phyloP scores from a whole-genome alignment of 2,113 vertebrate genomes.

The Lepisosteus osseus region DNA sequence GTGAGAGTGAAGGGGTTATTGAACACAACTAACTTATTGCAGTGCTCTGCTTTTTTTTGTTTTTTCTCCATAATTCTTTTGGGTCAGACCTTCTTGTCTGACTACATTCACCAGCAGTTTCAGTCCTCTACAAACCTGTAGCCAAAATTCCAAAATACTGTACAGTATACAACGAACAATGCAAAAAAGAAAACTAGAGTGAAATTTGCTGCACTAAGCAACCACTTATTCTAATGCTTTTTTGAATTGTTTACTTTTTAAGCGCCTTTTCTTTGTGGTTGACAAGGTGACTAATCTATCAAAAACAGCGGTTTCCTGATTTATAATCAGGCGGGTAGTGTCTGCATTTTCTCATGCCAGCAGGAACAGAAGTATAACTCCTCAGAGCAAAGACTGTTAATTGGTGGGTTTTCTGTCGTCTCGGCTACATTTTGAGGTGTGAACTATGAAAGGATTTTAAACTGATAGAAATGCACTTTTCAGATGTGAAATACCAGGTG shows the following conservation, averaged over 20 bases:
- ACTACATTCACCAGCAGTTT: no score
- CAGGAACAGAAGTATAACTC: constrained; percentile 9
- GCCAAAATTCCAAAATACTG: no score
- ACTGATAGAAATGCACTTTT: constrained; percentile 74
- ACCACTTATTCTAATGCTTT: neutral
- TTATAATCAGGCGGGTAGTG: neutral
- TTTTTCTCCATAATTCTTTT: no score
- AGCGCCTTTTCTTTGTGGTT: neutral
- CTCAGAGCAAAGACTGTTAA: constrained; percentile 72
- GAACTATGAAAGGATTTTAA: constrained; percentile 69
- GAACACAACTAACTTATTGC: no score
- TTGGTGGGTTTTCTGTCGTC: constrained; percentile 73
- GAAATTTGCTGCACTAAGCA: neutral
- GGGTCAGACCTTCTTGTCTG: no score
- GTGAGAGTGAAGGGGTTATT: no score
- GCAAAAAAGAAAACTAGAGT: neutral
- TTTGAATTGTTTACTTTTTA: neutral
- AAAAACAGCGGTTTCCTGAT: neutral
- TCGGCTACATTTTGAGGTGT: constrained; percentile 75
- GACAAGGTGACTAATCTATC: constrained; percentile 15
- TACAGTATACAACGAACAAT: no score
- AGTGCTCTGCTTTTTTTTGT: no score
- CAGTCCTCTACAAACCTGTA: no score
- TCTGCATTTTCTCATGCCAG: constrained; percentile 12
- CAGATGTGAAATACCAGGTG: constrained; percentile 55